A percentile compares a stretch with the other conserved stretches of the same genome.
These are phyloP conservation scores for Amphiprion percula DNA, from an alignment of 2,113 vertebrate genomes.

Conservation along the genomic window DNA sequence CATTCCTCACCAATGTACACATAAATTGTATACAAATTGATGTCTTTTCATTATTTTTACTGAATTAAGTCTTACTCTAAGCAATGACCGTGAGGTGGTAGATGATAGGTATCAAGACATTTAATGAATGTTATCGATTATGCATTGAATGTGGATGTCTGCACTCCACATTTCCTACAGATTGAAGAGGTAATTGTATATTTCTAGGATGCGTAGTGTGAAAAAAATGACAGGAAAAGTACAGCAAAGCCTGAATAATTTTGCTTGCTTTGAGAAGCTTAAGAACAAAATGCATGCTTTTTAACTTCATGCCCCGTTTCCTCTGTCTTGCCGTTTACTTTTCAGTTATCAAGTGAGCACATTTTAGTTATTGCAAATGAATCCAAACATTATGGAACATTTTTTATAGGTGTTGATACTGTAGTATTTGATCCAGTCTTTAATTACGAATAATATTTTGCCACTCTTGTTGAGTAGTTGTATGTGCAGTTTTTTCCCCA, in stretches of 20 bases:
- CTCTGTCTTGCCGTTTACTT: slow-evolving; percentile 59
- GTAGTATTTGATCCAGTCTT: slow-evolving; percentile 76
- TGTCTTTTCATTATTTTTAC: slow-evolving; percentile 59
- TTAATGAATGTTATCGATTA: slow-evolving; percentile 69
- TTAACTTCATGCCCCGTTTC: slow-evolving; percentile 46
- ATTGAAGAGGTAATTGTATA: slow-evolving; percentile 57
- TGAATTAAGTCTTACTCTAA: slow-evolving; percentile 71
- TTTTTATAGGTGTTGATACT: slow-evolving; percentile 71
- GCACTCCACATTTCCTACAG: slow-evolving; percentile 47
- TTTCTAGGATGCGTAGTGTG: slow-evolving; percentile 55
- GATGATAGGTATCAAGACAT: slow-evolving; percentile 67
- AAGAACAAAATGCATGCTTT: slow-evolving; percentile 78
- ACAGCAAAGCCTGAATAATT: slow-evolving; percentile 33
- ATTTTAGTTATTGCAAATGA: slow-evolving; percentile 68
- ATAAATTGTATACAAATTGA: slow-evolving; percentile 48
- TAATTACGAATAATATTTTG: slow-evolving; percentile 69
- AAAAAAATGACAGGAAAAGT: slow-evolving; percentile 36
- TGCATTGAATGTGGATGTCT: slow-evolving; percentile 65
- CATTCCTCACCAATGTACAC: slow-evolving; percentile 58
- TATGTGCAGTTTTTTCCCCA: slow-evolving; percentile 76
- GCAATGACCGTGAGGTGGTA: slow-evolving; percentile 68
- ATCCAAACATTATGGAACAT: slow-evolving; percentile 47
- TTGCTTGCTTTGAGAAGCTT: slow-evolving; percentile 60
- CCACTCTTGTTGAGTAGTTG: slow-evolving; percentile 66
- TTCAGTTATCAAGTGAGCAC: slow-evolving; percentile 47